A percentile compares a stretch with the other conserved stretches of the same genome.
Evolutionary conservation across 2,888 invertebrate species (phyloP).

Genomic region (Drosophila macrothrix): DNA sequence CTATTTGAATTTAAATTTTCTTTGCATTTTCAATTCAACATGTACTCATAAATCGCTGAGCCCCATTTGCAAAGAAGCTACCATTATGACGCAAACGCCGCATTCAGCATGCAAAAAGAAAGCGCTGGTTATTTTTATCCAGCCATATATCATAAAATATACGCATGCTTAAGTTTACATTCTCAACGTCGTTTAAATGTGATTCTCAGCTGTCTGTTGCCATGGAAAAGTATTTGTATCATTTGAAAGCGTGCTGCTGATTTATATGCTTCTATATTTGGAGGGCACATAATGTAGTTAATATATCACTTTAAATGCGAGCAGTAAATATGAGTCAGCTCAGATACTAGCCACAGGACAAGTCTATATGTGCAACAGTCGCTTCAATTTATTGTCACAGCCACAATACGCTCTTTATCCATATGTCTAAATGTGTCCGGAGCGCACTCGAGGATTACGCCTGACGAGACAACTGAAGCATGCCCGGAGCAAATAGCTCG

Average conservation of each 20-base stretch:
- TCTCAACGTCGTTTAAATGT: slow-evolving; percentile 24
- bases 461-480: slow-evolving; percentile 30
- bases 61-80: neutral
- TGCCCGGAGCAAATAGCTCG: slow-evolving; percentile 22
- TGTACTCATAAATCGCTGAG: slow-evolving; percentile 19
- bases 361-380: slow-evolving; percentile 4
- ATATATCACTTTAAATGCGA: slow-evolving; percentile 63
- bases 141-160: slow-evolving; percentile 26
- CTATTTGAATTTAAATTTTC: neutral
- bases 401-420: slow-evolving; percentile 17
- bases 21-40: neutral
- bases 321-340: slow-evolving; percentile 46
- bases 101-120: slow-evolving; percentile 11
- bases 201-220: slow-evolving; percentile 51
- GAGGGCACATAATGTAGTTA: slow-evolving; percentile 37
- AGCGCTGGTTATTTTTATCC: slow-evolving; percentile 26
- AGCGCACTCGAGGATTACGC: slow-evolving; percentile 49
- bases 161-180: neutral
- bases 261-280: slow-evolving; percentile 39
- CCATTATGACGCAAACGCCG: slow-evolving; percentile 40
- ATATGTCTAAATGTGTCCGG: slow-evolving; percentile 23
- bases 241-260: slow-evolving; percentile 37
- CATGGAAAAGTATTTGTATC: slow-evolving; percentile 24
- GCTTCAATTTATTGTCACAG: slow-evolving; percentile 13
- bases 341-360: slow-evolving; percentile 24